Base-by-base conservation (phyloP, 2,113 vertebrate species). In the Orthonyx spaldingii region DNA sequence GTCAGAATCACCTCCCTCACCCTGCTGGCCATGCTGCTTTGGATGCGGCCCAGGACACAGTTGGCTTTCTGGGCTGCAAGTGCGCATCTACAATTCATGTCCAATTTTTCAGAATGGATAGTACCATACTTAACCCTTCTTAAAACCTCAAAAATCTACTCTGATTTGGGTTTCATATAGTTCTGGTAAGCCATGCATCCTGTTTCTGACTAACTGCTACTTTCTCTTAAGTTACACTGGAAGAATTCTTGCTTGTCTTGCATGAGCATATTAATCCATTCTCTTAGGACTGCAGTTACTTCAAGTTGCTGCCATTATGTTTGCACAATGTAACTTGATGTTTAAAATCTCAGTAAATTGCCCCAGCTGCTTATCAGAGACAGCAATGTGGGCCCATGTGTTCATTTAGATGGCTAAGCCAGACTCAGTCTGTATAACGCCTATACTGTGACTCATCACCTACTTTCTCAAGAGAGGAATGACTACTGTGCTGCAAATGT, bases 361-460 rank as follows among this genome's bases (percentile, higher is more conserved):
- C 47, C 33, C 23, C 56, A 86, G 89, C 84, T 87, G 77, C 84
- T 77, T 86, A 92, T 66, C 76, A 76, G 84, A 89, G 82, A 69
- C 61, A 87, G 90, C 57, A 46, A 13, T 32, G 72, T 60, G 76
- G 63, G 68, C 59, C 46, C 59, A 50, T 55, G 50, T 10, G 24
- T 28, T 93, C 93, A 56, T 26, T 86, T 66, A 39, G 80, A 63
- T 47, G 76, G 92, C 47, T 56, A 56, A 81, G 64, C 27, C 68
- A 77, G 71, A 55, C 80, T 84, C 42, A 20, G 74, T 26, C 93
- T 81, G 56, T 68, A 28, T 74, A 86, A 96, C 1, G 33, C 68
- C 86, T 53, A 5, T 74, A n/a, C 52, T 6, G 46, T 94, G 95
- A 96, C 93, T 97, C 96, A 96, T 71, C 93, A 84, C 56, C 64